phyloP scores from a whole-genome alignment of 2,888 invertebrate species.

The Cremastinae sp. region DNA sequence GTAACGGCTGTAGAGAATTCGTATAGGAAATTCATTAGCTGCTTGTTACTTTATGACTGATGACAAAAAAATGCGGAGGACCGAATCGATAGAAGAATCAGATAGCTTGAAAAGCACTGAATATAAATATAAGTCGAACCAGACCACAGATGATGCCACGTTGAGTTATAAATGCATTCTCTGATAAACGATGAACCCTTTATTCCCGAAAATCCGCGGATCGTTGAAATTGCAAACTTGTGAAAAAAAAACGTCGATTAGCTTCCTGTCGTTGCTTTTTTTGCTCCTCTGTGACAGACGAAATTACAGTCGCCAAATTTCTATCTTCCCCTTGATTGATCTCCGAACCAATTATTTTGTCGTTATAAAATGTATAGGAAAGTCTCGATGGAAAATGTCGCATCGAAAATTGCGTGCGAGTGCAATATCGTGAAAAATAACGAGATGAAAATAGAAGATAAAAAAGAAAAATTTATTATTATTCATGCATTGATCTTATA shows the following conservation, averaged over 20 bases:
- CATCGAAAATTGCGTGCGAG: background rate
- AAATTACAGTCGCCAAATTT: background rate
- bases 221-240: slow-evolving; percentile 12
- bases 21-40: slow-evolving; percentile 67
- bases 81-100: slow-evolving; percentile 35
- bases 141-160: slow-evolving; percentile 58
- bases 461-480: no score
- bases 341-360: slow-evolving; percentile 21
- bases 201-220: slow-evolving; percentile 25
- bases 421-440: background rate
- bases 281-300: background rate
- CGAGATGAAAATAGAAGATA: no score
- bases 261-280: slow-evolving; percentile 8
- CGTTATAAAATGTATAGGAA: slow-evolving; percentile 2
- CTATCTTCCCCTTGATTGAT: slow-evolving; percentile 44
- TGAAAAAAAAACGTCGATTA: slow-evolving; percentile 42
- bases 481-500: no score
- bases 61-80: slow-evolving; percentile 61
- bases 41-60: slow-evolving; percentile 61
- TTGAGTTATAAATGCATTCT: slow-evolving; percentile 55
- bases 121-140: slow-evolving; percentile 50
- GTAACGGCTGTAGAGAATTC: slow-evolving; percentile 59
- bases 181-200: slow-evolving; percentile 55
- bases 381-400: background rate
- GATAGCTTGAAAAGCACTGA: slow-evolving; percentile 24